Evolutionary conservation across 2,888 invertebrate genomes (phyloP), one percentile per base, ranked within the genome.

Genomic region (Monopis laevigella): DNA sequence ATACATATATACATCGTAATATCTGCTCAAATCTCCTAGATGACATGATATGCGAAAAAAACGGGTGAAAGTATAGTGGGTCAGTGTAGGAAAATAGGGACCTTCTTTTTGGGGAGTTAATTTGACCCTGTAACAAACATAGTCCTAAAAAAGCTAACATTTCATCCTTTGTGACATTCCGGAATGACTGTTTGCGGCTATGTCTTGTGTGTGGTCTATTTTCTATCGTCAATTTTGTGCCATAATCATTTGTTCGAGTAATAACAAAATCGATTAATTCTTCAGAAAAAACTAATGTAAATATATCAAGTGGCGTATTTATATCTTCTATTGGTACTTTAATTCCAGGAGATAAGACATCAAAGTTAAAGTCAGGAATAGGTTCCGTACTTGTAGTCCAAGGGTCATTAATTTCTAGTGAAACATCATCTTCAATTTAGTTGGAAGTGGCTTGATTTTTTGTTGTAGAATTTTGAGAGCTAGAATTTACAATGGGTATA

Each of bases 151-250:
- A 41, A 32, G 11, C 30, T 24, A 17, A 34, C 40, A 46, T 41
- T 39, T 46, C 43, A 12, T 43, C 43, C 19, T 24, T 35, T 26
- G 32, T 43, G n/a, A 38, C 39, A 5, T 32, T 30, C 30, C 30
- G 36, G 19, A 42, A 46, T 13, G 32, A 39, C 27, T 39, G 34
- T 29, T 43, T 42, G 11, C 47, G 47, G 38, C 46, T 45, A 38
- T 47, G 12, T 42, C 47, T 40, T 21, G 47, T 48, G 27, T 45
- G 46, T 14, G 48, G 45, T 42, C 39, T 47, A 32, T 46, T 48
- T 32, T 13, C 32, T 16, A 42, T 40, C 24, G 43, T 42, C 29
- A 45, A 26, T 39, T 19, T 10, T 24, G 39, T 45, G 3, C 45
- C 48, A 41, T 48, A 48, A 17, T n/a, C 42, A 29, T 47, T 48